Evolutionary conservation across 2,888 invertebrate genomes (phyloP), one percentile per base, ranked within the genome.

Genomic region (Ormyrus rosae): DNA sequence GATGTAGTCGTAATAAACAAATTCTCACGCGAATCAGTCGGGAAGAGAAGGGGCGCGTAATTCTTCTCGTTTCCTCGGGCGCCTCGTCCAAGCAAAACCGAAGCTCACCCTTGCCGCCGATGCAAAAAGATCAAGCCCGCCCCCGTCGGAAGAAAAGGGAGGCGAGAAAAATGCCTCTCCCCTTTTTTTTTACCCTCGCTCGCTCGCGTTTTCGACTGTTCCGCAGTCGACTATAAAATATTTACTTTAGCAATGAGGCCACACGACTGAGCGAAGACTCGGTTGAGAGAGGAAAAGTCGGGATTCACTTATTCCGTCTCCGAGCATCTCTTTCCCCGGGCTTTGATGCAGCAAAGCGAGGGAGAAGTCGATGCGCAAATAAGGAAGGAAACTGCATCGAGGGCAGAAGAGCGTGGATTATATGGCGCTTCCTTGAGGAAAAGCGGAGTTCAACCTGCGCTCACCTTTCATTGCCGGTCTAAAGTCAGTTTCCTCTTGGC

Each of bases 181-280:
- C 83, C 13, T 13, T 13, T 19, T 19, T 83, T 84, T 80, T 85
- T 85, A 85, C 82, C 64, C 19, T 78, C 71, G 60, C 64, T 78
- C 71, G 55, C 34, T 72, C 53, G n/a, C 45, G 46, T 13, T 13
- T 61, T 51, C 69, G 19, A 58, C 56, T 64, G 85, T 83, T 87
- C 85, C 84, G 84, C 84, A 86, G 86, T 72, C 83, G 89, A 88
- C 89, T 90, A 89, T 90, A 88, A 89, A 90, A 90, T 90, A 90
- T 90, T 90, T 90, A 89, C 89, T 90, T 90, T 90, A 87, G 88
- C 90, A 90, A 90, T 90, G 90, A 90, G 89, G 90, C 89, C 87
- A 88, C 3, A 0, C 83, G 87, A 87, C 84, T 86, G 86, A 86
- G 85, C 85, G 85, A 84, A 82, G 83, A 82, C 64, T 64, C n/a